phyloP scores from a whole-genome alignment of 2,888 invertebrate genomes.

The Atherix ibis region DNA sequence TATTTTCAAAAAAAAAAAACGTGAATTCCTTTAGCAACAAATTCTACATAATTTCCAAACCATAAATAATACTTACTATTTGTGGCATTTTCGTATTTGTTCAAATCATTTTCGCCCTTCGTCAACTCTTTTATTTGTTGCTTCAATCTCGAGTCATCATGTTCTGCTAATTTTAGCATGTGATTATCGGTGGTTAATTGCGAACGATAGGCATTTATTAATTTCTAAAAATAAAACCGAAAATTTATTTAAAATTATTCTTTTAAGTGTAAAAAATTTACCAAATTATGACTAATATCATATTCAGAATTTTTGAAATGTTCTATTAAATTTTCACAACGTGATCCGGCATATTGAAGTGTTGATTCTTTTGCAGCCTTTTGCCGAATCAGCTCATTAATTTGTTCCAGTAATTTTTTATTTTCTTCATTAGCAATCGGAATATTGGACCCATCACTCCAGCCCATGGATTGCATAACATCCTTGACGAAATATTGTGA shows the following conservation, averaged over 20 bases:
- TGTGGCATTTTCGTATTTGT: constrained; percentile 19
- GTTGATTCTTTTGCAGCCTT: constrained; percentile 34
- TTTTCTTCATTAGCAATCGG: constrained; percentile 69
- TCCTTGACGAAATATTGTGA: constrained; percentile 34
- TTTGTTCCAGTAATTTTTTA: constrained; percentile 26
- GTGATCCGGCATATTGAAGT: constrained; percentile 33
- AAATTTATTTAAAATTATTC: constrained; percentile 12
- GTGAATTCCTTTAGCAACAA: constrained; percentile 1
- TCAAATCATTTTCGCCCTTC: constrained; percentile 19
- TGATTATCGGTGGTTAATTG: constrained; percentile 54
- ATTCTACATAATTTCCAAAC: neutral
- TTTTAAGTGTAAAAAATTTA: too few species aligned
- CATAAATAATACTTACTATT: constrained; percentile 19
- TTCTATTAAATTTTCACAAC: constrained; percentile 31
- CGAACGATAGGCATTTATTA: constrained; percentile 49
- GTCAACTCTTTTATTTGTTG: constrained; percentile 20
- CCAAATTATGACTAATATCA: constrained; percentile 41
- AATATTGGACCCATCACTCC: constrained; percentile 60
- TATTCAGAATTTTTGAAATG: constrained; percentile 37
- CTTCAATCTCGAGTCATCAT: constrained; percentile 28
- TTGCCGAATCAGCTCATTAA: constrained; percentile 33
- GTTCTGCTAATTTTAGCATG: constrained; percentile 23
- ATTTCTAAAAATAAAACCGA: constrained; percentile 28
- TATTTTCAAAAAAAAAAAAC: constrained; percentile 17
- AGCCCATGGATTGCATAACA: constrained; percentile 52